These are phyloP conservation scores for Calliscelio sp. DNA, from an alignment of 2,888 invertebrate genomes.

Conservation along the genomic window DNA sequence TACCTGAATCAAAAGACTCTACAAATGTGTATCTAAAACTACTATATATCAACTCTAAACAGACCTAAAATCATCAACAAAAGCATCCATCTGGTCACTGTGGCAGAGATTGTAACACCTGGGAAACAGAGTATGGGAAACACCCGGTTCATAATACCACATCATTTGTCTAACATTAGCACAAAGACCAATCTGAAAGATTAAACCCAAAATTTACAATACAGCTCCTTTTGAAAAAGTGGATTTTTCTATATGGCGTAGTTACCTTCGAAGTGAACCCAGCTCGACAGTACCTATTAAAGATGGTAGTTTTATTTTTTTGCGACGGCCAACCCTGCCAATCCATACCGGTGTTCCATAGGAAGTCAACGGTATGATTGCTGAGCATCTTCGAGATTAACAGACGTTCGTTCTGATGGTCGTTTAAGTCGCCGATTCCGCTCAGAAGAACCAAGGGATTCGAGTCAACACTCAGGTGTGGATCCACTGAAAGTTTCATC, in stretches of 20 bases:
- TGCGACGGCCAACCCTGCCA: constrained; percentile 90
- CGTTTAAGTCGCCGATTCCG: constrained; percentile 82
- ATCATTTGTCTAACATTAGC: constrained; percentile 92
- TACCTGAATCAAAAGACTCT: too few species aligned
- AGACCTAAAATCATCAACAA: constrained; percentile 95
- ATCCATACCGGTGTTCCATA: constrained; percentile 96
- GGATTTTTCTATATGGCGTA: background rate
- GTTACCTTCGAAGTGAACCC: constrained; percentile 96
- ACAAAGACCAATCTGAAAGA: constrained; percentile 89
- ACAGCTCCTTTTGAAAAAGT: too few species aligned
- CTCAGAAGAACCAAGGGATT: constrained; percentile 81
- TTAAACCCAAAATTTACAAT: too few species aligned
- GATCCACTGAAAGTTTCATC: constrained; percentile 73
- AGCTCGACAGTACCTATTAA: constrained; percentile 94
- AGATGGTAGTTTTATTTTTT: constrained; percentile 89
- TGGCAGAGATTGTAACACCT: constrained; percentile 94
- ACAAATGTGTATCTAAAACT: too few species aligned
- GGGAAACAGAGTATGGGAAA: constrained; percentile 93
- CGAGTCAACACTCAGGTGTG: constrained; percentile 78
- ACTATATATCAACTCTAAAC: too few species aligned
- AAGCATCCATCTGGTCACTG: constrained; percentile 93
- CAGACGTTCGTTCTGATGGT: constrained; percentile 81
- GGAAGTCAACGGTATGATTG: constrained; percentile 93
- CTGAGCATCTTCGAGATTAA: constrained; percentile 91
- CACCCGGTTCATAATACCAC: constrained; percentile 94